Base-by-base conservation (phyloP, 2,888 invertebrate species). In the Achlya flavicornis region DNA sequence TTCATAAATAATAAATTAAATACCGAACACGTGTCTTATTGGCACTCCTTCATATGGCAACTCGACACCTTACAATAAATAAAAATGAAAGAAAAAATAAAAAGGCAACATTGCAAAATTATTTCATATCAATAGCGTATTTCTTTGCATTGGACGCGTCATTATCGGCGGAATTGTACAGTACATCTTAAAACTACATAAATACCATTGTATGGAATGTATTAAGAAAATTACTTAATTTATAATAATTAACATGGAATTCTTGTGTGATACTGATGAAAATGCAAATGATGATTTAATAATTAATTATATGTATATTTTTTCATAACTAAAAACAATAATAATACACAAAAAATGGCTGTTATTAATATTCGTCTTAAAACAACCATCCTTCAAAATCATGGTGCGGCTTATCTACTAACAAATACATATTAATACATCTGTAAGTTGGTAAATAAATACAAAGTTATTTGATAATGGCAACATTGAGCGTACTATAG, bases 41-140 rank as follows among this genome's bases (percentile, higher is more conserved):
- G 92, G 91, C 91, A 92, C 90, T 85, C 83, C 76, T 79, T 83
- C 71, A 74, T 73, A 84, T 85, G 85, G 85, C 87, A 83, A 81
- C 78, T 78, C 72, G 69, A 77, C 77, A 77, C 77, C 11, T 76
- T 67, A 77, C 72, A n/a, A 46, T 7, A n/a, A 46, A 7, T 11
- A n/a, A 19, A 41, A 41, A 41, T 72, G 73, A 75, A 72, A 71
- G 76, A 68, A 76, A 76, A 78, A 74, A 81, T 3, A 41, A 74
- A 72, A 73, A 58, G 67, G 63, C 70, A 74, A 74, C 64, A 76
- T 75, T 74, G 79, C 77, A 78, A 77, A 74, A 67, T 74, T 73
- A 76, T 41, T 26, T 58, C 11, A 14, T 60, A 69, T 72, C 65
- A 68, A 69, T 74, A 75, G 73, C 69, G 69, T 69, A 66, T 64